phyloP scores from a whole-genome alignment of 2,888 invertebrate genomes.

The Bellardia bayeri region DNA sequence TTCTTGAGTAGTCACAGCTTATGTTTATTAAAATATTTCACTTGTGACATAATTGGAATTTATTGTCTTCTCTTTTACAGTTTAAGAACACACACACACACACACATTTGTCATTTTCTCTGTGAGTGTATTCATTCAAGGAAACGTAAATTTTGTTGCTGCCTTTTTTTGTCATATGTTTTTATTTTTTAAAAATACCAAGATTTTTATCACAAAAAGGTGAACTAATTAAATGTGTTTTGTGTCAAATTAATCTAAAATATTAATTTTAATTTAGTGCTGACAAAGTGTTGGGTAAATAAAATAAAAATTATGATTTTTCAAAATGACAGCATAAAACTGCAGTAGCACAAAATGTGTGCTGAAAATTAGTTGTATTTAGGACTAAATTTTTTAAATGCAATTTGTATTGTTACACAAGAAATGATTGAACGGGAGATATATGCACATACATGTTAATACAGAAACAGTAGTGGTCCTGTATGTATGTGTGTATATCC shows the following conservation, averaged over 20 bases:
- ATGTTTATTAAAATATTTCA: constrained; percentile 83
- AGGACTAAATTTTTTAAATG: no score
- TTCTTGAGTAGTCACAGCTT: constrained; percentile 73
- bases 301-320: constrained; percentile 54
- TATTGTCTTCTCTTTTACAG: constrained; percentile 75
- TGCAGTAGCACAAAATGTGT: background rate
- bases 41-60: constrained; percentile 83
- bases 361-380: no score
- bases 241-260: constrained; percentile 72
- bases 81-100: constrained; percentile 26
- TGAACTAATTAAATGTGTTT: constrained; percentile 74
- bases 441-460: no score
- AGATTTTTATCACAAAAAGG: constrained; percentile 69
- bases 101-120: background rate
- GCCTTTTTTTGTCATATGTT: constrained; percentile 13
- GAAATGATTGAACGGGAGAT: no score
- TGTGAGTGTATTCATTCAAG: constrained; percentile 52
- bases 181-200: constrained; percentile 22
- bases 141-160: constrained; percentile 64
- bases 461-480: no score
- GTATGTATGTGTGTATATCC: no score
- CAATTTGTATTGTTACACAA: no score
- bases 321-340: background rate
- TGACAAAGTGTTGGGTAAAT: constrained; percentile 62
- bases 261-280: constrained; percentile 71